Evolutionary conservation across 2,888 invertebrate genomes (phyloP).

Genomic region (Proisotoma minuta): DNA sequence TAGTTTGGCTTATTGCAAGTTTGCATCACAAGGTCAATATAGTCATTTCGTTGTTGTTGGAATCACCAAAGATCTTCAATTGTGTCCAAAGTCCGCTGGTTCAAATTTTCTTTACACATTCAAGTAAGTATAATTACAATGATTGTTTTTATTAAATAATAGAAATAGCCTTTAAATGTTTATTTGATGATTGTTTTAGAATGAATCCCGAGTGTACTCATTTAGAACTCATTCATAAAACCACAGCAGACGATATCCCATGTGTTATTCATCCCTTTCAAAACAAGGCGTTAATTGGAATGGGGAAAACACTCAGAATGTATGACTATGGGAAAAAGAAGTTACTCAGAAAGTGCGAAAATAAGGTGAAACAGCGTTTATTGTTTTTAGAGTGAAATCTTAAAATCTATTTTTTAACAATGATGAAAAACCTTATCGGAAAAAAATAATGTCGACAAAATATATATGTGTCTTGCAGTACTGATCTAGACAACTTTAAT

Average conservation of each 20-base stretch:
- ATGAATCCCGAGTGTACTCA: constrained; percentile 71
- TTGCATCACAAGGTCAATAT: constrained; percentile 62
- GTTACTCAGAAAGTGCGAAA: constrained; percentile 93
- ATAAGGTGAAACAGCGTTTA: constrained; percentile 68
- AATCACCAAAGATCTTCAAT: constrained; percentile 79
- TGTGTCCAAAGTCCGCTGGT: constrained; percentile 78
- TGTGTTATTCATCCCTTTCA: constrained; percentile 85
- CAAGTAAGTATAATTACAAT: constrained; percentile 53
- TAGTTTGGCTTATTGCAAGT: constrained; percentile 75
- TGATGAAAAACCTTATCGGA: constrained; percentile 31
- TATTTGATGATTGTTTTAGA: constrained; percentile 49
- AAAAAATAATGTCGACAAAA: constrained; percentile 27
- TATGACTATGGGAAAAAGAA: constrained; percentile 98
- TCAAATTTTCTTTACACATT: constrained; percentile 86
- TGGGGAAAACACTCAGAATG: constrained; percentile 83
- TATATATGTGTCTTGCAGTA: constrained; percentile 42
- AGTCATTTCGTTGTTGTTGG: constrained; percentile 73
- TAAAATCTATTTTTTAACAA: constrained; percentile 1
- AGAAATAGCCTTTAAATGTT: background rate
- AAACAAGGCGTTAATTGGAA: constrained; percentile 84
- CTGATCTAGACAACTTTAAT: constrained; percentile 22
- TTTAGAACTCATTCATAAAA: constrained; percentile 88
- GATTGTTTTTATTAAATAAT: background rate
- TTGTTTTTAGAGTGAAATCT: no score
- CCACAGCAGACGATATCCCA: constrained; percentile 86